Conservation (phyloP, 2,888 invertebrate genomes). For the Halictus ligatus region DNA sequence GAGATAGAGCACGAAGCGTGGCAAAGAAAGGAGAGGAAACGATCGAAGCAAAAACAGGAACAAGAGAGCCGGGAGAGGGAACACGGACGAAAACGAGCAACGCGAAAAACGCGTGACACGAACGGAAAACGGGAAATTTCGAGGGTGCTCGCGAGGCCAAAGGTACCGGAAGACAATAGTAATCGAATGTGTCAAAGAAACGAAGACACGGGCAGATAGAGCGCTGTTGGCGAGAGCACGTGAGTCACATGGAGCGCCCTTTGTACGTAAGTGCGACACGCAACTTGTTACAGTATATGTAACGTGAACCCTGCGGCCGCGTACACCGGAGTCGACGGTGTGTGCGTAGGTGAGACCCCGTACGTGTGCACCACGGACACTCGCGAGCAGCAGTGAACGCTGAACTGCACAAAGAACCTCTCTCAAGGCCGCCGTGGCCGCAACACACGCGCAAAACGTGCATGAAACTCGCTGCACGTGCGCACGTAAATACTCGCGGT, state of each 20-base stretch:
- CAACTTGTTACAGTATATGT: constrained; percentile 74
- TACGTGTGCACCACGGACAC: constrained; percentile 14
- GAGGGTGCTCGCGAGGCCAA: background rate
- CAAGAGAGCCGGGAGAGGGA: background rate
- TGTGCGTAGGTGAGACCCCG: constrained; percentile 27
- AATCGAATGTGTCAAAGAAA: constrained; percentile 25
- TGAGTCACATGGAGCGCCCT: constrained; percentile 78
- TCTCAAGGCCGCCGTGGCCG: constrained; percentile 80
- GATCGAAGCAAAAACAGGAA: constrained; percentile 14
- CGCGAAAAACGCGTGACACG: background rate
- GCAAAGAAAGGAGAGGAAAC: background rate
- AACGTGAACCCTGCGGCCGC: constrained; percentile 55
- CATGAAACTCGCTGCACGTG: constrained; percentile 46
- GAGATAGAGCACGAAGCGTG: constrained; percentile 12
- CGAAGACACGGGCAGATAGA: constrained; percentile 16
- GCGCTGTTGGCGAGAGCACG: constrained; percentile 69
- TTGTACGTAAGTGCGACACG: constrained; percentile 76
- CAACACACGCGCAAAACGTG: constrained; percentile 37
- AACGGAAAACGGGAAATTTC: constrained; percentile 14
- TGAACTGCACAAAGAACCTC: constrained; percentile 83
- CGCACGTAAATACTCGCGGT: constrained; percentile 25
- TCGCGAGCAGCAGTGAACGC: constrained; percentile 73
- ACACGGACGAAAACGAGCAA: background rate
- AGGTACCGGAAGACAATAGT: constrained; percentile 32
- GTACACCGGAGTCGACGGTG: background rate